Base-by-base conservation (phyloP, 2,888 invertebrate species). In the Elysia crispata region DNA sequence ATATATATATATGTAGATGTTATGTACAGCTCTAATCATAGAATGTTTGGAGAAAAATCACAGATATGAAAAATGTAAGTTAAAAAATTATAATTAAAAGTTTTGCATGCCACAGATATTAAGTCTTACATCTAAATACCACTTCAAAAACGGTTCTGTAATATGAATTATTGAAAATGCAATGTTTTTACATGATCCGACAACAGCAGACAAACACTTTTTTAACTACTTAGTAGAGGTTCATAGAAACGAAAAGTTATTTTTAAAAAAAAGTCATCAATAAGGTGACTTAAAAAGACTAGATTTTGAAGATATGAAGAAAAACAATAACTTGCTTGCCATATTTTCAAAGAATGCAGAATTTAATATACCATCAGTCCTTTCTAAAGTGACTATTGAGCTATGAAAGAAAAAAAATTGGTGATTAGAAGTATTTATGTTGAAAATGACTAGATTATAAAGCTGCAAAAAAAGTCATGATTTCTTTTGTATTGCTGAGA, bases 61-160 rank as follows among this genome's bases (percentile, higher is more conserved):
- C 86, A 86, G 86, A 85, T 84, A 84, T 77, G 77, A 81, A 83
- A 84, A 83, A 83, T 83, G 70, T 83, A 81, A 80, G 80, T 79
- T 84, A 85, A 83, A 82, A 86, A 84, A 85, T 84, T 83, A 79
- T 81, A 83, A 82, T n/a, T 64, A 76, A 76, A 80, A 76, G 64
- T 41, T 85, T 81, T 83, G 86, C 86, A 86, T 86, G 86, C 86
- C 85, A 84, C 84, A 84, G 84, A 80, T 84, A 81, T 80, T 78
- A 79, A 82, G 82, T 85, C 81, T 85, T 82, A 82, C 80, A 84
- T 84, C 83, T 86, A 86, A 83, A 85, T 84, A 86, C 81, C 84
- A 84, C 83, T 84, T 81, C 82, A 84, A 83, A n/a, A 83, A 67
- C 30, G 33, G 74, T 67, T 74, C 54, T 66, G 67, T 74, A 74